Conservation (phyloP, 30 jellyfish, hydroid and myxozoan species). For the Aurelia sp. region DNA sequence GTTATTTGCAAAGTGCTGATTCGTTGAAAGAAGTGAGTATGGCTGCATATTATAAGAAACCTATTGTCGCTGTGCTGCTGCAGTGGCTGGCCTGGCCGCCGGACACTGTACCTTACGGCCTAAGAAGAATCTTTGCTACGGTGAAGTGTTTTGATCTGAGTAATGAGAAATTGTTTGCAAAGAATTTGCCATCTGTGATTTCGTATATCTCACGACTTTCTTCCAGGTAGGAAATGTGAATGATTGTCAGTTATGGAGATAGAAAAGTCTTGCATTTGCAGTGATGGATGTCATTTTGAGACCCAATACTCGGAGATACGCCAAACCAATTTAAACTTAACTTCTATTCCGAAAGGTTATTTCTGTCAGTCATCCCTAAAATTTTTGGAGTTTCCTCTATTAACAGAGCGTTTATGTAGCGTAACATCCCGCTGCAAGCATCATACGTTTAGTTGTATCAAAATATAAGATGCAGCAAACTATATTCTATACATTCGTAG, state of each 20-base stretch:
- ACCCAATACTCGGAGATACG: too few relatives aligned
- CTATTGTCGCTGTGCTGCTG: slow-evolving; percentile 45
- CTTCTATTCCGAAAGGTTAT: too few relatives aligned
- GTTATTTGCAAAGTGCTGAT: slow-evolving; percentile 47
- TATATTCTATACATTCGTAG: too few relatives aligned
- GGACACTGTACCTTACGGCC: slow-evolving; percentile 27
- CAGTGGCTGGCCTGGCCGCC: slow-evolving; percentile 83
- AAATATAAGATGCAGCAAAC: too few relatives aligned
- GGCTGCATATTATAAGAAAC: slow-evolving; percentile 30
- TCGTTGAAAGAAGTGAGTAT: slow-evolving; percentile 51
- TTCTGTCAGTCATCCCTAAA: too few relatives aligned
- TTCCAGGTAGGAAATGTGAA: background rate
- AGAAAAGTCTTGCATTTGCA: too few relatives aligned
- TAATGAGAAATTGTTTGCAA: slow-evolving; percentile 55
- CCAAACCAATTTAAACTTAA: too few relatives aligned
- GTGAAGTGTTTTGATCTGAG: slow-evolving; percentile 56
- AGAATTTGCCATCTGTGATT: slow-evolving; percentile 44
- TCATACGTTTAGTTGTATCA: too few relatives aligned
- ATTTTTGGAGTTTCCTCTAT: too few relatives aligned
- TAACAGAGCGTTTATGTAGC: too few relatives aligned
- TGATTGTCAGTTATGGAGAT: background rate
- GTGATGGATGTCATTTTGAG: too few relatives aligned
- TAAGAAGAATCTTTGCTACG: slow-evolving; percentile 41
- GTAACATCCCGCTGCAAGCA: too few relatives aligned
- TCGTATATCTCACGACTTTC: slow-evolving; percentile 29